Base-by-base conservation (phyloP, 2,113 vertebrate genomes). In the Mormyrus iriodes region DNA sequence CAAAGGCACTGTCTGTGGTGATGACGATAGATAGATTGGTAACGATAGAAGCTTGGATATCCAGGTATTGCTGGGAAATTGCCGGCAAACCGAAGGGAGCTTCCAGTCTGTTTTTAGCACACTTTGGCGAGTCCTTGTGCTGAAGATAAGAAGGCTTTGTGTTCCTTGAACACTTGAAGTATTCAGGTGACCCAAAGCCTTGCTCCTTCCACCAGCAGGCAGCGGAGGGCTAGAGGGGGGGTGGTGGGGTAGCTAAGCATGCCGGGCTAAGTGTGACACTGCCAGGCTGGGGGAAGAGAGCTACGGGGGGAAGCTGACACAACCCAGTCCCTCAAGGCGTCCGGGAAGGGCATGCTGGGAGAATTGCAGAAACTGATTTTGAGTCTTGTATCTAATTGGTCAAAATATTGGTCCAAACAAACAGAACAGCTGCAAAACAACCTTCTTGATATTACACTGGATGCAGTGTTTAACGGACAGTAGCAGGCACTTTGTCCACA, bases 71-170 rank as follows among this genome's bases (percentile, higher is more conserved):
- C 4, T 2, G 35, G 73, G 4, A 39, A 19, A 79, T 35, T 0
- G 35, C 4, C 5, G 35, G 73, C 15, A 39, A 19, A 42, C 73
- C 73, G 15, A 39, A 42, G 35, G 10, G 42, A 17, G 35, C 73
- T 13, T 35, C 69, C 69, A 17, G 42, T 46, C 39, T 82, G 49
- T 88, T 83, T 79, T 88, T 88, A 82, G 61, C 65, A 12, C 46
- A 88, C 87, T 65, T 88, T 88, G 87, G 48, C 17, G 31, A 88
- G 87, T 48, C 87, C 88, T 88, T 88, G 46, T 61, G 53, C 12
- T 5, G 13, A 12, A 27, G 10, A 0, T 3, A n/a, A n/a, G n/a
- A n/a, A n/a, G 52, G 61, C n/a, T 27, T 65, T 0, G 31, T 31
- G 39, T 65, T 65, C 13, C 35, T 53, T 24, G 42, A 46, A 39